Base-by-base conservation (phyloP, 2,888 invertebrate genomes). In the Antheraea assamensis region DNA sequence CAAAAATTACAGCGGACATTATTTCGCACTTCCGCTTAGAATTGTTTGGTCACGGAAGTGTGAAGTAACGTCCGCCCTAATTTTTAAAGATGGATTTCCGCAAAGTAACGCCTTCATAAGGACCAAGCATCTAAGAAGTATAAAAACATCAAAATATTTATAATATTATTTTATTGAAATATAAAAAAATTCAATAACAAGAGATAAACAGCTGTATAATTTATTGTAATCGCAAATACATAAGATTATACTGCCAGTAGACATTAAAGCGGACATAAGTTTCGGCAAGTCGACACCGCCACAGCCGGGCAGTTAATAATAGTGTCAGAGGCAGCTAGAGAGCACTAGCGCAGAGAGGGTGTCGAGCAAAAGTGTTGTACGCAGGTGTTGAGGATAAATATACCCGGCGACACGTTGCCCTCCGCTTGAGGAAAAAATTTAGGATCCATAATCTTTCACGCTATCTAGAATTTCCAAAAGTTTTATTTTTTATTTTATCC, bases 301-400 rank as follows among this genome's bases (percentile, higher is more conserved):
- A 30, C 61, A 72, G 61, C 24, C 64, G 75, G 79, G 79, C 86
- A 86, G 87, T 90, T 88, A 88, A 90, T 90, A 89, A 87, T 81
- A 79, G 77, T 81, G 83, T 90, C 88, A 86, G 87, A 82, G 76
- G 77, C 82, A 84, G 89, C 88, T 81, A 81, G 80, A 85, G 83
- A 83, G 82, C 79, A 30, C 61, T 64, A 64, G 61, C 61, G 61
- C 30, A 30, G 61, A 64, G 61, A 30, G 79, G 79, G 83, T 85
- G 84, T 84, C 87, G 80, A 81, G 82, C 84, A 88, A 85, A 86
- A 84, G 82, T 82, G 85, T 81, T 79, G 80, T 79, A 81, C 84
- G 87, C 90, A 90, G 90, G 90, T 90, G 89, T 83, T 80, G 76
- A 77, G 79, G 74, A 86, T 89, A 89, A 88, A 88, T 89, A 87